A percentile compares a stretch with the other conserved stretches of the same genome.
Evolutionary conservation across 2,888 invertebrate genomes (phyloP).

Genomic region (Dascillus cervinus): DNA sequence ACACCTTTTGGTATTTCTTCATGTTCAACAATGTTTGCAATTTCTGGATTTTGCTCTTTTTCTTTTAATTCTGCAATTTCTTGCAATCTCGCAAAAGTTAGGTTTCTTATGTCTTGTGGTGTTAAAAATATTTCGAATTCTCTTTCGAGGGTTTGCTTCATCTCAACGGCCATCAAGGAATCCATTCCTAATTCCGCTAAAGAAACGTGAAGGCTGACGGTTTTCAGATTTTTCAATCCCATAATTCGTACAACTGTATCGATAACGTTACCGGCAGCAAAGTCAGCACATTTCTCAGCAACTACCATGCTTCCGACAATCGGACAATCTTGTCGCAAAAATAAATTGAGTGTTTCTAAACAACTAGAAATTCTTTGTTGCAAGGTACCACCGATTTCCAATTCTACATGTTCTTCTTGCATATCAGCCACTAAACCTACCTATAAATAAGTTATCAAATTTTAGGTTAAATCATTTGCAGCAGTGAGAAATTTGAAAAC

Average conservation of each 20-base stretch:
- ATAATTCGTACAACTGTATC: conserved; percentile 60
- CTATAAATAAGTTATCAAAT: conserved; percentile 22
- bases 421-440: conserved; percentile 61
- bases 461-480: not conserved
- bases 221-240: conserved; percentile 54
- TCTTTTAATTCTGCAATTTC: conserved; percentile 49
- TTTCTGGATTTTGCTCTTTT: conserved; percentile 22
- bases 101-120: conserved; percentile 73
- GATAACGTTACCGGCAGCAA: conserved; percentile 59
- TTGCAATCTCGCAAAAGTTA: conserved; percentile 63
- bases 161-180: conserved; percentile 94
- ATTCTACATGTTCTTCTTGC: too few relatives aligned
- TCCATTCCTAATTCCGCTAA: conserved; percentile 93
- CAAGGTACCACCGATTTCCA: conserved; percentile 52
- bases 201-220: conserved; percentile 60
- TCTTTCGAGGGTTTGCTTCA: conserved; percentile 84
- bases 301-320: conserved; percentile 80
- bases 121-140: conserved; percentile 82
- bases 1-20: conserved; percentile 10
- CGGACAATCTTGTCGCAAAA: conserved; percentile 50
- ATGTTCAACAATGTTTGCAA: conserved; percentile 3
- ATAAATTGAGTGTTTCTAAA: conserved; percentile 53
- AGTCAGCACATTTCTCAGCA: conserved; percentile 60
- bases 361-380: conserved; percentile 61
- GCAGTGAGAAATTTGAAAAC: conserved; percentile 29